Evolutionary conservation across 2,888 invertebrate genomes (phyloP).

Genomic region (Ophioninae sp.): DNA sequence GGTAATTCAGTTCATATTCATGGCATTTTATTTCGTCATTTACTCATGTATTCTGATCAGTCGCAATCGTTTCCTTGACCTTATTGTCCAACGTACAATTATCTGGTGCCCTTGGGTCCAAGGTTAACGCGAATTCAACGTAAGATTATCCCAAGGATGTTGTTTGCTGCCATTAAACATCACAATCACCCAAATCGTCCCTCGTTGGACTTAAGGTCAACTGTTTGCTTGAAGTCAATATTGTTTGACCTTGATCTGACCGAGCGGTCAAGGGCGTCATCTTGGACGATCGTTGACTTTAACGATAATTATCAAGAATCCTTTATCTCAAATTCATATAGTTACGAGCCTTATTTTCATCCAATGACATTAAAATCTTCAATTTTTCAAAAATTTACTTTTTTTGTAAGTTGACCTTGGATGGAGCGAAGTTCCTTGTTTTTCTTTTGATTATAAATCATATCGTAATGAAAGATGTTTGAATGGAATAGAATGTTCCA

Average conservation of each 20-base stretch:
- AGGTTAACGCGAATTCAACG: neutral
- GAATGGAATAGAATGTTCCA: too few relatives aligned
- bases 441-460: neutral
- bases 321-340: too few relatives aligned
- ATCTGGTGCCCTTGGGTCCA: neutral
- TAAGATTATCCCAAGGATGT: too few relatives aligned
- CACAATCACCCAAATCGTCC: too few relatives aligned
- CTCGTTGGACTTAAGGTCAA: neutral
- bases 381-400: neutral
- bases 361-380: neutral
- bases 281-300: neutral
- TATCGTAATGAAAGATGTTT: too few relatives aligned
- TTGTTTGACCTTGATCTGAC: too few relatives aligned
- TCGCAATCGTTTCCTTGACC: neutral
- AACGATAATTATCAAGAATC: neutral
- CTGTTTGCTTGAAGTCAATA: neutral
- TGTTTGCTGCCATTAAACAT: too few relatives aligned
- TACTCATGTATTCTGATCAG: neutral
- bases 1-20: slow-evolving; percentile 82
- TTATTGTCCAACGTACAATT: neutral
- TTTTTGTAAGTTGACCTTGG: neutral
- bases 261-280: too few relatives aligned
- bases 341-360: neutral
- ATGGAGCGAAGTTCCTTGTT: neutral
- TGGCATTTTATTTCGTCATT: neutral